These are phyloP conservation scores for Pseudolycoriella hygida DNA, from an alignment of 2,888 invertebrate genomes.

Conservation along the genomic window DNA sequence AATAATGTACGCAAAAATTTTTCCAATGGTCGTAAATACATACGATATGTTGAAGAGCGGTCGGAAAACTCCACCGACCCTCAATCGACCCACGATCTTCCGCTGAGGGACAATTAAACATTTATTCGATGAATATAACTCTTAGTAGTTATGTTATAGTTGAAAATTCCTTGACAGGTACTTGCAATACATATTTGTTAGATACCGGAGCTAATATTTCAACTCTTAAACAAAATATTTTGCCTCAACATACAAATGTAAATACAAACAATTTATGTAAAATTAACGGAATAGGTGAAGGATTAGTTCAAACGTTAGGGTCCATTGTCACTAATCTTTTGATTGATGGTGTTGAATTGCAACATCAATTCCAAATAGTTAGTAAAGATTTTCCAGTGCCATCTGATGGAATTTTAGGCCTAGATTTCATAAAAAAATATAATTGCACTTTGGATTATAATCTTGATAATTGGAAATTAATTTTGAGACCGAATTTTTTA, in stretches of 20 bases:
- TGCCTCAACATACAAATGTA: not conserved
- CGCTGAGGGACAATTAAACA: too few species aligned
- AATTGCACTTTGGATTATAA: not conserved
- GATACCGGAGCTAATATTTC: not conserved
- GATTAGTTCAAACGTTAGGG: not conserved
- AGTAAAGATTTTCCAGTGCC: not conserved
- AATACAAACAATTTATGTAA: not conserved
- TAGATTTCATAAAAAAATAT: not conserved
- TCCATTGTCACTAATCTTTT: not conserved
- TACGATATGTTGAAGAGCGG: too few species aligned
- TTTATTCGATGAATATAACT: too few species aligned
- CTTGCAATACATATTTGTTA: not conserved
- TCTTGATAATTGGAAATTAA: too few species aligned
- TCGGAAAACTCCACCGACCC: too few species aligned
- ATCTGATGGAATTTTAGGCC: constrained; percentile 1
- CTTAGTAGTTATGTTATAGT: too few species aligned
- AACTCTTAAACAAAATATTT: not conserved
- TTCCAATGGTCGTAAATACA: too few species aligned
- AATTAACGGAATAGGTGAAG: not conserved
- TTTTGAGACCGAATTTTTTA: too few species aligned
- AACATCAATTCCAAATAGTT: not conserved
- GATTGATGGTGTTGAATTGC: not conserved
- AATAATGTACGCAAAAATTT: not conserved
- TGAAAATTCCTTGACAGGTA: too few species aligned
- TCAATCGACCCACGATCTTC: too few species aligned